phyloP scores from a whole-genome alignment of 2,888 invertebrate genomes.

The Hyposoter didymator region DNA sequence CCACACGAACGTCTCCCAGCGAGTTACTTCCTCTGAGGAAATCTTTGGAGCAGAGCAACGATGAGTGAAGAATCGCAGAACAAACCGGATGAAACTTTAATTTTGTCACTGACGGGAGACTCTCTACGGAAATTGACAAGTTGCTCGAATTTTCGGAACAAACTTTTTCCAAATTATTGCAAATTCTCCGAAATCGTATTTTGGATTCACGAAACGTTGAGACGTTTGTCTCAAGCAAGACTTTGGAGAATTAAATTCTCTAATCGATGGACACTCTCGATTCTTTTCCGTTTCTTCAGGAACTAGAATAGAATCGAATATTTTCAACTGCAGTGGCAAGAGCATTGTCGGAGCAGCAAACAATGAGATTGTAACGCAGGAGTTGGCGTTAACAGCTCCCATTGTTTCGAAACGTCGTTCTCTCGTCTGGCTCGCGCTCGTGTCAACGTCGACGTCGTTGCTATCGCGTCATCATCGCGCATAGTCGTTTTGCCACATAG shows the following conservation, averaged over 20 bases:
- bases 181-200: not conserved
- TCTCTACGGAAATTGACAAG: not conserved
- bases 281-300: not conserved
- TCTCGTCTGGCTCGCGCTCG: conserved; percentile 47
- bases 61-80: not conserved
- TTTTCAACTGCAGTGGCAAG: conserved; percentile 62
- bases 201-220: not conserved
- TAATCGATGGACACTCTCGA: conserved; percentile 36
- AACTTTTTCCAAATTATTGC: not conserved
- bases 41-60: not conserved
- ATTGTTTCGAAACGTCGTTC: conserved; percentile 76
- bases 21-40: not conserved
- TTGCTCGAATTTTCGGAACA: not conserved
- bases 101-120: not conserved
- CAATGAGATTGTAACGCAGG: conserved; percentile 80
- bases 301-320: conserved; percentile 43
- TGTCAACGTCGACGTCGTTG: conserved; percentile 59
- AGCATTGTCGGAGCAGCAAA: conserved; percentile 77
- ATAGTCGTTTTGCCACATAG: conserved; percentile 68
- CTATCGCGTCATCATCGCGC: conserved; percentile 74
- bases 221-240: not conserved
- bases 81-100: not conserved
- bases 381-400: conserved; percentile 78
- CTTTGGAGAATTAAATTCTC: conserved; percentile 13
- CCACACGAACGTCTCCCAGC: not conserved